phyloP scores from a whole-genome alignment of 2,113 vertebrate species.

The Micronisus gabar region DNA sequence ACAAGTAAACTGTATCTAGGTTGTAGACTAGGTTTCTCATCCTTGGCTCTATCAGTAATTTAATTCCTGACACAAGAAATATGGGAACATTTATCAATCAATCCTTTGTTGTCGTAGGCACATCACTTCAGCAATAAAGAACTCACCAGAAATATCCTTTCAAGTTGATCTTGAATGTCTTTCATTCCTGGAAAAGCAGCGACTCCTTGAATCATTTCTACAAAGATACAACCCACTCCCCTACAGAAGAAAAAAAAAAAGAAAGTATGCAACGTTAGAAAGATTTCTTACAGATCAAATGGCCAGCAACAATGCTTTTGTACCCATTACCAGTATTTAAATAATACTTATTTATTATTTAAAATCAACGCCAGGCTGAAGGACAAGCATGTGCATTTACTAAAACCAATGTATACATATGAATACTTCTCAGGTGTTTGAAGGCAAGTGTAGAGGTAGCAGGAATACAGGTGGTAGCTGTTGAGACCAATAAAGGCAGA shows the following conservation, averaged over 20 bases:
- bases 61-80: not conserved
- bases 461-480: not conserved
- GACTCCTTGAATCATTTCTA: slow-evolving; percentile 98
- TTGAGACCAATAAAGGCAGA: not conserved
- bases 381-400: not conserved
- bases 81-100: not conserved
- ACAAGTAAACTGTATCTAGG: not conserved
- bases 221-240: slow-evolving; percentile 97
- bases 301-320: not conserved
- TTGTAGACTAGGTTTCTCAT: not conserved
- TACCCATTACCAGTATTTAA: not conserved
- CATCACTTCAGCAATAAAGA: not conserved
- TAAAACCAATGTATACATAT: not conserved
- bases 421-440: not conserved
- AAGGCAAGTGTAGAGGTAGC: not conserved
- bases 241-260: slow-evolving; percentile 62
- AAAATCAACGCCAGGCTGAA: not conserved
- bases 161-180: slow-evolving; percentile 97
- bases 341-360: not conserved
- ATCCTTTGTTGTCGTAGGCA: not conserved
- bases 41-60: not conserved
- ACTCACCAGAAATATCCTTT: slow-evolving; percentile 98
- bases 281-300: not conserved
- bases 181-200: slow-evolving; percentile 99
- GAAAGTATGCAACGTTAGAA: not conserved